Conservation (phyloP, 2,888 invertebrate species). For the Willowsia nigromaculata region DNA sequence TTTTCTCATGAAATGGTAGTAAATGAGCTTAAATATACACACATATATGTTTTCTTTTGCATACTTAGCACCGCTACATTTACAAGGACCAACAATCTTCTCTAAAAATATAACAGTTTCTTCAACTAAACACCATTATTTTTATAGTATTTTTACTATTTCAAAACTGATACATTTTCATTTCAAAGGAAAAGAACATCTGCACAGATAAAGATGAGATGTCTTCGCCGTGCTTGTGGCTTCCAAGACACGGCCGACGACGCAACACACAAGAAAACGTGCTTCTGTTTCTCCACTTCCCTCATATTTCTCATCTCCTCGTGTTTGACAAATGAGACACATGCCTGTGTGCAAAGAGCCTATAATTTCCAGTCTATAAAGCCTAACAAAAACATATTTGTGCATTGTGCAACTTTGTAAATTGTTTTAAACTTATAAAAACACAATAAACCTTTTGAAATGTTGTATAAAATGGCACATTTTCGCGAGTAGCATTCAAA, state of each 20-base stretch:
- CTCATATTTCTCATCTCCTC: constrained; percentile 16
- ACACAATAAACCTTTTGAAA: background rate
- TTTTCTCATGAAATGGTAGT: background rate
- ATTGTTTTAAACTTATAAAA: constrained; percentile 59
- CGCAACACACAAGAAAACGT: background rate
- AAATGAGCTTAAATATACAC: background rate
- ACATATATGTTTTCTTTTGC: background rate
- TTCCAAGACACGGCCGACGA: background rate
- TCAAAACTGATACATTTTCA: constrained; percentile 29
- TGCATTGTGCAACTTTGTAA: constrained; percentile 63
- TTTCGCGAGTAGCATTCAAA: no score
- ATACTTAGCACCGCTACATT: constrained; percentile 7
- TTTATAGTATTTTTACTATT: constrained; percentile 22
- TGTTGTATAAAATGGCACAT: background rate
- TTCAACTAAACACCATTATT: constrained; percentile 14
- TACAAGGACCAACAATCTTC: constrained; percentile 14
- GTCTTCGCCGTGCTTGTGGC: background rate
- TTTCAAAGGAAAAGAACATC: constrained; percentile 28
- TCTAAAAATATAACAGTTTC: constrained; percentile 52
- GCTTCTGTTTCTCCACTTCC: background rate
- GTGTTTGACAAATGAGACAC: constrained; percentile 56
- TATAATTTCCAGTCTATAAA: constrained; percentile 58
- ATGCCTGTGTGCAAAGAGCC: constrained; percentile 35
- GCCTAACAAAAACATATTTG: constrained; percentile 62
- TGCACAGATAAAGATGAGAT: background rate